Evolutionary conservation across 2,113 vertebrate genomes (phyloP).

Genomic region (Antechinus stuartii): DNA sequence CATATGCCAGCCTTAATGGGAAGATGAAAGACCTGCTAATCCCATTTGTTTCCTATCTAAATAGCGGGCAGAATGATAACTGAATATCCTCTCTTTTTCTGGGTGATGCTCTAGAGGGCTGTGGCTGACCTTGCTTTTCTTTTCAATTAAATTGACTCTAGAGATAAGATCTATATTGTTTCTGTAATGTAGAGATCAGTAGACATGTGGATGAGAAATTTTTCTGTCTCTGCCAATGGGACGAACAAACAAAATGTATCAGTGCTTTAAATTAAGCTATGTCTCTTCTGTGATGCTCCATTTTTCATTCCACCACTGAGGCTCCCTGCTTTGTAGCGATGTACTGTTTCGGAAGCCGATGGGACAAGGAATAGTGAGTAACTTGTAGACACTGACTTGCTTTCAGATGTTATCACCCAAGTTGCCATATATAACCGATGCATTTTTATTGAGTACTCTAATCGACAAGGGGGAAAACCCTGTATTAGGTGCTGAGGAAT

Average conservation of each 20-base stretch:
- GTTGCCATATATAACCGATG: background rate
- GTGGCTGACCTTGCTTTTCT: slow-evolving; percentile 72
- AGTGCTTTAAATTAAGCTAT: slow-evolving; percentile 62
- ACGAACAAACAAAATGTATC: slow-evolving; percentile 65
- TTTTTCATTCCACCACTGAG: slow-evolving; percentile 44
- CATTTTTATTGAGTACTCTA: background rate
- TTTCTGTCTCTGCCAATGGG: slow-evolving; percentile 44
- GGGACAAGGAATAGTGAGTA: slow-evolving; percentile 47
- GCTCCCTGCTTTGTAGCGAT: slow-evolving; percentile 40
- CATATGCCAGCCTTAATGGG: slow-evolving; percentile 68
- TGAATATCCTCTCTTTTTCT: slow-evolving; percentile 65
- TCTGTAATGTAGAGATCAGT: slow-evolving; percentile 62
- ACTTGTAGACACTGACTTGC: background rate
- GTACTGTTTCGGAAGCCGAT: background rate
- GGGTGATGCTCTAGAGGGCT: slow-evolving; percentile 54
- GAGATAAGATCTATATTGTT: slow-evolving; percentile 72
- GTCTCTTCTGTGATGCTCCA: slow-evolving; percentile 46
- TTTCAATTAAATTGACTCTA: slow-evolving; percentile 74
- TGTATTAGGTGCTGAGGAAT: background rate
- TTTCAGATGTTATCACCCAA: background rate
- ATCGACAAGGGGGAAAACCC: background rate
- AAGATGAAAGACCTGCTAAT: slow-evolving; percentile 63
- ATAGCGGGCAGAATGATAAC: slow-evolving; percentile 66
- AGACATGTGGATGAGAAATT: slow-evolving; percentile 68
- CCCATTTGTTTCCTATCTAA: slow-evolving; percentile 71